Conservation (phyloP, 2,888 invertebrate species). For the Dicroscelio sp. region DNA sequence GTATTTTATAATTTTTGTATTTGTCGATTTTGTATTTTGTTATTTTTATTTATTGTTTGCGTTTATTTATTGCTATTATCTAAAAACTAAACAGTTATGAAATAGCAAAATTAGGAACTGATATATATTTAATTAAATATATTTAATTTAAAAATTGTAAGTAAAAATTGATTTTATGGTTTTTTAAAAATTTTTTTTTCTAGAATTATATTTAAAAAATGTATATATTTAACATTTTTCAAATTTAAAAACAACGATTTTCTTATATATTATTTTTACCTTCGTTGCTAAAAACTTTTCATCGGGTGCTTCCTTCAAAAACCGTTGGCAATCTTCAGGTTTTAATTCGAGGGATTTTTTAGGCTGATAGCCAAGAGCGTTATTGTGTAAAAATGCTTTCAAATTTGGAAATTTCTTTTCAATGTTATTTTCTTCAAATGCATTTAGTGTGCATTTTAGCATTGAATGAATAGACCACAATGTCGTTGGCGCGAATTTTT, state of each 20-base stretch:
- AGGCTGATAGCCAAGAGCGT: constrained; percentile 33
- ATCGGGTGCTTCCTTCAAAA: constrained; percentile 78
- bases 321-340: constrained; percentile 51
- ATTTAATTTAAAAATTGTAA: no score
- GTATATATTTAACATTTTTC: background rate
- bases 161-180: no score
- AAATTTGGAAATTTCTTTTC: constrained; percentile 33
- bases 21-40: no score
- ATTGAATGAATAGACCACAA: constrained; percentile 67
- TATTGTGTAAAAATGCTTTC: constrained; percentile 59
- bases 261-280: constrained; percentile 48
- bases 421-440: constrained; percentile 62
- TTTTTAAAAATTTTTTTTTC: background rate
- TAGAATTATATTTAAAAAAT: background rate
- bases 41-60: no score
- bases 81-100: no score
- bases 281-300: constrained; percentile 75
- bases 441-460: constrained; percentile 66
- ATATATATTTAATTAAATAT: no score
- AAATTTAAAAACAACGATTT: background rate
- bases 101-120: no score
- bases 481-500: constrained; percentile 55
- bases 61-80: no score
- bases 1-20: no score
- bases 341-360: constrained; percentile 58